Evolutionary conservation across 2,113 vertebrate species (phyloP), one percentile per base, ranked within the genome.

Genomic region (Psittacula cyanocephala): DNA sequence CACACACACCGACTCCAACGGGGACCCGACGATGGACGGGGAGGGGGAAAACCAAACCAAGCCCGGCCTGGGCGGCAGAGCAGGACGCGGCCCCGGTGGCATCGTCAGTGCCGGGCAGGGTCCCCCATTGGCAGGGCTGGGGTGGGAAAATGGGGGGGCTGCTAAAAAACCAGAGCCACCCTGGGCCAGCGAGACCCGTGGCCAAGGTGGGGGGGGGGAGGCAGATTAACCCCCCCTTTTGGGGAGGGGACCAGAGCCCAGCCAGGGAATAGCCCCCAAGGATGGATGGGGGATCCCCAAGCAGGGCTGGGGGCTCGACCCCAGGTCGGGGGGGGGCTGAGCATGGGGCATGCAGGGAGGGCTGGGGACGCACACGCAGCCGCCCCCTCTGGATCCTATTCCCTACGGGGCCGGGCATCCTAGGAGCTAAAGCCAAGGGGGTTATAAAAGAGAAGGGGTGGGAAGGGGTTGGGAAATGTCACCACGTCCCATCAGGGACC

Each of bases 361-460:
- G 85, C 81, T 70, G 81, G 88, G 88, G 88, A 55, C 64, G 83
- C 74, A 67, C 91, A 88, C 83, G 75, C 91, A 84, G 87, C 83
- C 57, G 89, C 82, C 83, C 94, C 72, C 87, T 69, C 78, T 41
- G 55, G 83, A 33, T 91, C 88, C 87, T 84, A 60, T 72, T 88
- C 88, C 93, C 93, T 89, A 92, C 9, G 49, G 93, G 86, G 81
- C 59, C 33, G 68, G 83, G 91, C 55, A 71, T 88, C 94, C 94
- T 85, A 63, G 88, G 94, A 91, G 91, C 84, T 77, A 93, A 91
- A 88, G 84, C 88, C 68, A 62, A 63, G 18, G 52, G 71, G 80
- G 84, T 22, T 93, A 88, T 70, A 93, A 93, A 95, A 81, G 74
- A 24, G 39, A 60, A 31, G 17, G 0, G 39, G 7, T 3, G 18